Evolutionary conservation across 2,888 invertebrate genomes (phyloP).

Genomic region (Isotomurus palustris): DNA sequence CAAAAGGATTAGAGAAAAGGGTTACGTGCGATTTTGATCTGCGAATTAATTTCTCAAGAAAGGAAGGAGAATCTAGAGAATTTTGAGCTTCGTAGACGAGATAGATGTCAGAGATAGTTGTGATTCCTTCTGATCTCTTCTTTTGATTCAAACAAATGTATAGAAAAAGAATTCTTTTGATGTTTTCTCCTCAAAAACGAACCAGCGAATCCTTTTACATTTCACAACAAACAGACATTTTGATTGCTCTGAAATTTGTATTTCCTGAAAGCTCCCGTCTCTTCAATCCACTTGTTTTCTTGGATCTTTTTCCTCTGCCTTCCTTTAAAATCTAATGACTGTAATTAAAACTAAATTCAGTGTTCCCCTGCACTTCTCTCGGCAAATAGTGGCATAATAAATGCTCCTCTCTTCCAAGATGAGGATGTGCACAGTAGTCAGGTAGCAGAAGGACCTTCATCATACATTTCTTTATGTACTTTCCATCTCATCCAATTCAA

Average conservation of each 20-base stretch:
- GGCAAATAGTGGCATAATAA: too few species aligned
- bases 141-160: constrained; percentile 19
- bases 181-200: constrained; percentile 13
- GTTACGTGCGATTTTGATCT: constrained; percentile 5
- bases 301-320: constrained; percentile 7
- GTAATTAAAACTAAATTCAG: constrained; percentile 9
- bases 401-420: too few species aligned
- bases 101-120: constrained; percentile 41
- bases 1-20: not conserved
- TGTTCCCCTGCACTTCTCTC: not conserved
- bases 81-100: constrained; percentile 29
- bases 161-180: constrained; percentile 36
- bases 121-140: constrained; percentile 31
- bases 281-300: constrained; percentile 9
- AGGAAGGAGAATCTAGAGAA: constrained; percentile 12
- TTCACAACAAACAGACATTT: constrained; percentile 15
- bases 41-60: constrained; percentile 13
- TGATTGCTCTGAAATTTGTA: constrained; percentile 10
- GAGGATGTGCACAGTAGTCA: too few species aligned
- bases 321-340: constrained; percentile 16
- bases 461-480: too few species aligned
- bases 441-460: too few species aligned
- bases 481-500: too few species aligned
- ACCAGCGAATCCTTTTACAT: constrained; percentile 12
- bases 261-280: constrained; percentile 4